phyloP scores from a whole-genome alignment of 2,797 vertebrate species.

The Centropyge bicolor region DNA sequence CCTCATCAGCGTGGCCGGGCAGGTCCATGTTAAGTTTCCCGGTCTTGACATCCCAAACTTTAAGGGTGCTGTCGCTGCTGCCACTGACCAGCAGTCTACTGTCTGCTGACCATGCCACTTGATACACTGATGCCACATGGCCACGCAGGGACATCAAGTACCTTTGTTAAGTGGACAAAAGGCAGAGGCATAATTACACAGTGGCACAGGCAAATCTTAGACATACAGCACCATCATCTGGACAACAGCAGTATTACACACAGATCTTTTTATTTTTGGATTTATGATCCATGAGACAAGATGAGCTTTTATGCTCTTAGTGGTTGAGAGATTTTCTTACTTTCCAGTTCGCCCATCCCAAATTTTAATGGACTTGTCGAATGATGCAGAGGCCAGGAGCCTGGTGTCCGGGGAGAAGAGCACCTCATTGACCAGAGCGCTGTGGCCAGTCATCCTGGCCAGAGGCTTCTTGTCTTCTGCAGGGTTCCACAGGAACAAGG shows the following conservation, averaged over 20 bases:
- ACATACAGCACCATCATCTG: constrained; percentile 41
- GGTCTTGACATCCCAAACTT: constrained; percentile 95
- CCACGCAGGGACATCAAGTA: constrained; percentile 93
- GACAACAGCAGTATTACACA: constrained; percentile 39
- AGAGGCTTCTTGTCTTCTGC: constrained; percentile 96
- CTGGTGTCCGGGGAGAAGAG: constrained; percentile 96
- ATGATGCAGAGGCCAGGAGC: constrained; percentile 94
- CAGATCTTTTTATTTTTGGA: no score
- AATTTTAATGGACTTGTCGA: constrained; percentile 98
- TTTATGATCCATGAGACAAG: background rate
- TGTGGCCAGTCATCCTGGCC: constrained; percentile 94
- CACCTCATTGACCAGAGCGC: constrained; percentile 96
- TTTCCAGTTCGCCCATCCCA: constrained; percentile 97
- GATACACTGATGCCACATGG: constrained; percentile 95
- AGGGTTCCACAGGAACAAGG: constrained; percentile 95
- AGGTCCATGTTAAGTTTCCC: constrained; percentile 92
- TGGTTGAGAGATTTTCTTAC: constrained; percentile 75
- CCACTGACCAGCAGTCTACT: constrained; percentile 96
- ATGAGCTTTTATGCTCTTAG: background rate
- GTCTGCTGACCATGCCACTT: constrained; percentile 97
- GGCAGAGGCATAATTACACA: background rate
- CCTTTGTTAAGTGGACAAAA: constrained; percentile 73
- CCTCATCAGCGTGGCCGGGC: constrained; percentile 97
- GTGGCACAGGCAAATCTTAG: background rate
- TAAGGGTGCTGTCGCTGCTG: constrained; percentile 98